Evolutionary conservation across 2,888 invertebrate species (phyloP), one percentile per base, ranked within the genome.

Genomic region (Ceriagrion tenellum): DNA sequence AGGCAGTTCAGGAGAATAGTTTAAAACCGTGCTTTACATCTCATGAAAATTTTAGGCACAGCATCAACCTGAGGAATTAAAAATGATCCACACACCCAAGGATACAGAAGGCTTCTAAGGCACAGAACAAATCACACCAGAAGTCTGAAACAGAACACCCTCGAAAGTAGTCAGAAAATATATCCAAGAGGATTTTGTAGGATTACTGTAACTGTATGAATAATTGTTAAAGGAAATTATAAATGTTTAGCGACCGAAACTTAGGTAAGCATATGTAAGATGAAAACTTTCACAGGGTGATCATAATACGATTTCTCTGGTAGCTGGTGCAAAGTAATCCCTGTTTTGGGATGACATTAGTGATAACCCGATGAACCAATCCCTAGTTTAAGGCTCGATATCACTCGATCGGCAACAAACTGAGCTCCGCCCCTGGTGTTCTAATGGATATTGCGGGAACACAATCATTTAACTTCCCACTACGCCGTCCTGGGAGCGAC

Each of bases 391-490:
- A 30, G 30, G 0, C 30, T 30, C 30, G 30, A 81, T 81, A 81
- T 81, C n/a, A 81, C 30, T 81, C 74, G 30, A 30, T 30, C 30
- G 74, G 30, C 74, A 35, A 35, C 30, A 81, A 81, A 81, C 74
- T 81, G 74, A 81, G 30, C 30, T 0, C 13, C 30, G 30, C 30
- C 26, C 74, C 35, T 81, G n/a, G 20, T 81, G 74, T 81, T 30
- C 74, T 35, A 81, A 81, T 30, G 74, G 30, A 81, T 81, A 81
- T 18, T 30, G 74, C 18, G 74, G 74, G 30, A 81, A 12, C 30
- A n/a, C 74, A 81, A 81, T 81, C 30, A 81, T 81, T 81, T 35
- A n/a, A 81, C 74, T 81, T 81, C 74, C 74, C 74, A 12, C 30
- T 47, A n/a, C n/a, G 35, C 35, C 35, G 74, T 13, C 26, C 18